Percentiles rank a stretch among this genome's conserved stretches.
Conservation (phyloP, 1,140 invertebrate genomes). For the Pectinophora gossypiella region DNA sequence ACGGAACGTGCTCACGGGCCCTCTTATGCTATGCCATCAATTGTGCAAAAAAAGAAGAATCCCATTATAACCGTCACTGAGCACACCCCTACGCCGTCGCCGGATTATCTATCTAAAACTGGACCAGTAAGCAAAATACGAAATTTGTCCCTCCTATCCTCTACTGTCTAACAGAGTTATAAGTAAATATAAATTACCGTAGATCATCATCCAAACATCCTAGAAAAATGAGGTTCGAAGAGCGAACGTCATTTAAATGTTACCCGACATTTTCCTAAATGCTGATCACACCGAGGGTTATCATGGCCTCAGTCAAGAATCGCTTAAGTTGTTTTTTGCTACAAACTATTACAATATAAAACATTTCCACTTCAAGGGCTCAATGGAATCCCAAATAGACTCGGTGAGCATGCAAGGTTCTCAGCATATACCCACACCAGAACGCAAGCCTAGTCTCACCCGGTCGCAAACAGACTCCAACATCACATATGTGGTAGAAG, state of each 20-base stretch:
- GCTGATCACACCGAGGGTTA: too few relatives aligned
- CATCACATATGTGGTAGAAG: slow-evolving; percentile 90
- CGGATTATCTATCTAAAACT: slow-evolving; percentile 83
- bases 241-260: too few relatives aligned
- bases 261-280: too few relatives aligned
- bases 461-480: slow-evolving; percentile 96
- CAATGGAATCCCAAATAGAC: slow-evolving; percentile 87
- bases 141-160: too few relatives aligned
- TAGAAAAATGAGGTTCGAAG: too few relatives aligned
- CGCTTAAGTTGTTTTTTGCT: too few relatives aligned
- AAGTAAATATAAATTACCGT: slow-evolving; percentile 1
- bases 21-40: slow-evolving; percentile 29
- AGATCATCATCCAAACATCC: too few relatives aligned
- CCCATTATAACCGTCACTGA: slow-evolving; percentile 98
- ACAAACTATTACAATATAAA: too few relatives aligned
- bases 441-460: slow-evolving; percentile 83
- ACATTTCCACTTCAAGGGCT: slow-evolving; percentile 81
- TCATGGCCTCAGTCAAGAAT: too few relatives aligned
- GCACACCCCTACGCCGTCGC: slow-evolving; percentile 92
- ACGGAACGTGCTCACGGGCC: slow-evolving; percentile 69
- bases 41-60: slow-evolving; percentile 77
- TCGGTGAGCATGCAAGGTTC: slow-evolving; percentile 80
- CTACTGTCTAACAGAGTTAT: too few relatives aligned
- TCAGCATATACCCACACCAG: slow-evolving; percentile 75
- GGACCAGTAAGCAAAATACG: slow-evolving; percentile 86